Base-by-base conservation (phyloP, 2,888 invertebrate species). In the Dinocampus coccinellae region DNA sequence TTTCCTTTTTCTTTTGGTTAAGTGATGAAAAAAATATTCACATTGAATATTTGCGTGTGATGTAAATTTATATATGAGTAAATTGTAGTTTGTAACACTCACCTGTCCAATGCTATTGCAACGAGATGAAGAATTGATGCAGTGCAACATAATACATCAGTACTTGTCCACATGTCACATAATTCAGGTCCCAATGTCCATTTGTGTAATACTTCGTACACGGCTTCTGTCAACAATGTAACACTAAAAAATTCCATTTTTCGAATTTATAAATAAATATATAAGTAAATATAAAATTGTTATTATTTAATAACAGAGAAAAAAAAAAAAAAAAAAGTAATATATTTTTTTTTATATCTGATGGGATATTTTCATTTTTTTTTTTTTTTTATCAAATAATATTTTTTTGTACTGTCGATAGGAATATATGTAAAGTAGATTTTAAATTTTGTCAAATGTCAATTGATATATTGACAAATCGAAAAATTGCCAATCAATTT, bases 161-260 rank as follows among this genome's bases (percentile, higher is more conserved):
- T 94, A 39, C 95, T 95, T 34, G 96, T 96, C 96, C 96, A 97
- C 92, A 97, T 94, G 88, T 97, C 97, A 88, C 97, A 97, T 71
- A 96, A 90, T 83, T 94, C 93, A 33, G 95, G 94, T 69, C 96
- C 96, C 77, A 97, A 90, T 79, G 92, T 93, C 96, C 96, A 96
- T 87, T 93, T 91, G 85, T 92, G 91, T 76, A 92, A 92, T 73
- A 93, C 92, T 88, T 94, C 93, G 88, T 93, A 94, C 78, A 94
- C 93, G 69, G 94, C 94, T 69, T 92, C 92, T 82, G 85, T 80
- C 83, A 79, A 83, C 76, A 84, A 82, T 80, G 61, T 69, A 70
- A 66, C 75, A 74, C 73, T 73, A 73, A 73, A 75, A 75, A 68
- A 82, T 63, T 36, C 39, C 55, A 29, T 39, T 24, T 29, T 52